Percentiles rank a stretch among this genome's conserved stretches.
Evolutionary conservation across 2,888 invertebrate species (phyloP).

Genomic region (Dascillus cervinus): DNA sequence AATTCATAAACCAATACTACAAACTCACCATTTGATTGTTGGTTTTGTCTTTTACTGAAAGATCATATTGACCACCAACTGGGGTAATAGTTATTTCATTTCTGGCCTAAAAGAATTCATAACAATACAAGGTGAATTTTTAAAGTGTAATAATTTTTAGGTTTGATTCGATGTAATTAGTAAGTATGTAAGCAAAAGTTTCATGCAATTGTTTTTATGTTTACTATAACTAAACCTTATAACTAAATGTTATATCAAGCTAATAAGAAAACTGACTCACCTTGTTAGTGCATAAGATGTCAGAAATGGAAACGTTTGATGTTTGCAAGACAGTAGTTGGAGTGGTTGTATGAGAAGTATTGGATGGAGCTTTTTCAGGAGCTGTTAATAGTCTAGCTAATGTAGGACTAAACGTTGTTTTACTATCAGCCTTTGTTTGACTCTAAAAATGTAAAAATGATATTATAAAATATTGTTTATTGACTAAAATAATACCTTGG

Average conservation of each 20-base stretch:
- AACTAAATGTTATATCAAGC: background rate
- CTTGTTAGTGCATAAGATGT: constrained; percentile 40
- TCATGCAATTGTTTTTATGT: no score
- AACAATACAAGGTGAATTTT: no score
- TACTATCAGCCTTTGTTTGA: constrained; percentile 32
- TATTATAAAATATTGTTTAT: no score
- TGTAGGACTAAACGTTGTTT: constrained; percentile 69
- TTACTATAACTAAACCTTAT: no score
- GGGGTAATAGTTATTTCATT: constrained; percentile 57
- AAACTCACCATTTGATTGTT: constrained; percentile 6
- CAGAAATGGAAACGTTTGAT: constrained; percentile 37
- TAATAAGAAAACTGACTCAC: constrained; percentile 26
- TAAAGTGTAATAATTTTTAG: no score
- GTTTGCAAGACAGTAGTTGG: constrained; percentile 18
- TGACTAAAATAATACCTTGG: no score
- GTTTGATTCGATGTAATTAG: no score
- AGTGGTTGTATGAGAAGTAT: constrained; percentile 7
- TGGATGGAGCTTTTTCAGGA: constrained; percentile 29
- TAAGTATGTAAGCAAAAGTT: no score
- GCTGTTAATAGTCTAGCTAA: constrained; percentile 73
- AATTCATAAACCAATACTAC: no score
- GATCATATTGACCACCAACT: constrained; percentile 40
- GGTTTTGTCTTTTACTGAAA: constrained; percentile 9
- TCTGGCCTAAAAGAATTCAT: constrained; percentile 49
- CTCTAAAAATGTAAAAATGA: no score